phyloP scores from a whole-genome alignment of 2,888 invertebrate species.

The Prenolepis imparis region DNA sequence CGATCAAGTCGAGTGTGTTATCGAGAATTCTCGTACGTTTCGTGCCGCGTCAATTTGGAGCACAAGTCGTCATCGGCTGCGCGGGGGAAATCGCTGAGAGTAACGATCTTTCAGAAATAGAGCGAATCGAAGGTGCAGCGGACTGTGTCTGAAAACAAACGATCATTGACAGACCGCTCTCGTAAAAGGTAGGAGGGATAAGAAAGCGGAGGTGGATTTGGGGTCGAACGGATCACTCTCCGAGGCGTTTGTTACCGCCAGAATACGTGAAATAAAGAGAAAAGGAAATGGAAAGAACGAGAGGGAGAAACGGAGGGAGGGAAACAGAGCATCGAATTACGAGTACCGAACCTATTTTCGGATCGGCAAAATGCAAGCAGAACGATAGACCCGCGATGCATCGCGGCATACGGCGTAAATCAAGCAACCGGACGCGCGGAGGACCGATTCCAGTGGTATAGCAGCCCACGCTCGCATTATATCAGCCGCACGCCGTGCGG shows the following conservation, averaged over 20 bases:
- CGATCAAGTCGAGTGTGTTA: constrained; percentile 17
- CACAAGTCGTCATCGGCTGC: constrained; percentile 5
- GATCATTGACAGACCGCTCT: constrained; percentile 49
- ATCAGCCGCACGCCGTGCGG: constrained; percentile 76
- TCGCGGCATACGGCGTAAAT: constrained; percentile 83
- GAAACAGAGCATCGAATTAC: constrained; percentile 70
- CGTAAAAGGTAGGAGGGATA: constrained; percentile 53
- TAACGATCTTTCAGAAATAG: constrained; percentile 52
- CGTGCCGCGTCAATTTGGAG: constrained; percentile 19
- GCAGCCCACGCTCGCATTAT: constrained; percentile 84
- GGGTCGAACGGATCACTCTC: constrained; percentile 58
- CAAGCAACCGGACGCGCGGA: constrained; percentile 81
- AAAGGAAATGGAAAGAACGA: constrained; percentile 9
- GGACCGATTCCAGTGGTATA: constrained; percentile 82
- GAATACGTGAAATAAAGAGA: constrained; percentile 27
- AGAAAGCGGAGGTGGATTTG: constrained; percentile 67
- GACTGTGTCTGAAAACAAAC: constrained; percentile 66
- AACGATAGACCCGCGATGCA: constrained; percentile 81
- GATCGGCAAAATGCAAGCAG: constrained; percentile 80
- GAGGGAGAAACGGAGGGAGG: constrained; percentile 35
- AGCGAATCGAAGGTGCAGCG: constrained; percentile 61
- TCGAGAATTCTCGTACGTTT: constrained; percentile 17
- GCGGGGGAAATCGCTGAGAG: constrained; percentile 21
- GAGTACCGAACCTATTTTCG: constrained; percentile 81
- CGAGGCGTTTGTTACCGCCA: constrained; percentile 23